Evolutionary conservation across 2,888 invertebrate species (phyloP), one percentile per base, ranked within the genome.

Genomic region (Carpatolechia fugitivella): DNA sequence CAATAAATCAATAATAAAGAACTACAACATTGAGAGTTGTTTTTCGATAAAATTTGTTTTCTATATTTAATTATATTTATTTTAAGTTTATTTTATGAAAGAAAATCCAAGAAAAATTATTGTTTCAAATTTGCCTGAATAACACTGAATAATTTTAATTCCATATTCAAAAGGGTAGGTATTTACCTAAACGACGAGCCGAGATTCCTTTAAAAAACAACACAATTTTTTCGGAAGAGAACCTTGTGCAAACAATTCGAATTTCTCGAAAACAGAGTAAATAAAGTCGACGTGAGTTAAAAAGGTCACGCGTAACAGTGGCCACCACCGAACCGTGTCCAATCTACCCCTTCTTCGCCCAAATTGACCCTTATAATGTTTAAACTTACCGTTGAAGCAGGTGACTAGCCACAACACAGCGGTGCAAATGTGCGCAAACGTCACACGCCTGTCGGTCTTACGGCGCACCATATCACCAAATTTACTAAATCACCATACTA

Each of bases 361-460:
- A 75, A 70, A 72, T 72, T 73, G 70, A 73, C 72, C 70, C 75
- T 69, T 70, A 68, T 55, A 61, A 68, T 60, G 60, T 61, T 65
- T 72, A 76, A 57, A 87, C 89, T 84, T 82, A 89, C 89, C 86
- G 69, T 82, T 78, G 60, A 86, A 81, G 79, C 83, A 86, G 73
- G 80, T 79, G 78, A 85, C 64, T 70, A 88, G 66, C 85, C 85
- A 87, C 69, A 89, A 63, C 52, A 86, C 63, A 56, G 78, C 70
- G 54, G 79, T 74, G 73, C 82, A 85, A 62, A 84, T 66, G 63
- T 80, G 82, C 77, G 76, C 73, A 68, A 80, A 73, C 66, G 74
- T 71, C 65, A 75, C 75, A 75, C 80, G 76, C 72, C 74, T 78
- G 64, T 73, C 74, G 70, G 73, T 78, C 65, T 79, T 76, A 71